Percentiles rank a stretch among this genome's conserved stretches.
These are phyloP conservation scores for Sceloporus tristichus DNA, from an alignment of 2,113 vertebrate genomes.

Conservation along the genomic window DNA sequence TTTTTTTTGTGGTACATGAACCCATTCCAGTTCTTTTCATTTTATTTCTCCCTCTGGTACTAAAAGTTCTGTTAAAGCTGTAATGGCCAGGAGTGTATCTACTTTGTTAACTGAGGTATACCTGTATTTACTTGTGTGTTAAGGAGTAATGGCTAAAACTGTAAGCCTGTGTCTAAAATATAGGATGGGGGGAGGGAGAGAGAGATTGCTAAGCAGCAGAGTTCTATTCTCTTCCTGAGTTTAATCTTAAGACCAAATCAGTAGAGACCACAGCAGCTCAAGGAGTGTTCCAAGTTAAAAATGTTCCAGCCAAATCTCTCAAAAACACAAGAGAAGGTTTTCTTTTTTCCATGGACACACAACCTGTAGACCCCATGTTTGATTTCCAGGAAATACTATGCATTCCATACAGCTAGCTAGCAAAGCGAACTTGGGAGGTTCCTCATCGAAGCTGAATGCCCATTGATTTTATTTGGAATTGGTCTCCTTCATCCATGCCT, in stretches of 20 bases:
- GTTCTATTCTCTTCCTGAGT: not conserved
- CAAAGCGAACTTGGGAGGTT: not conserved
- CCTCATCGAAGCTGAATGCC: not conserved
- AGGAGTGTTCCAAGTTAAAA: not conserved
- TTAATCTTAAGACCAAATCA: not conserved
- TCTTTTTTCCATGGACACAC: not conserved
- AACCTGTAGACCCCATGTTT: not conserved
- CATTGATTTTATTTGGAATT: constrained; percentile 7
- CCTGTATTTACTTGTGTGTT: not conserved
- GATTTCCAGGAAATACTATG: constrained; percentile 27
- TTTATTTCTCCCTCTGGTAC: no score
- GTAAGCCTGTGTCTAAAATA: not conserved
- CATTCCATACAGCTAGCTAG: constrained; percentile 9
- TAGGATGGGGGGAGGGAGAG: not conserved
- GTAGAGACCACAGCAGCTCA: not conserved
- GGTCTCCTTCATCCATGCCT: not conserved
- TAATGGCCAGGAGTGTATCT: no score
- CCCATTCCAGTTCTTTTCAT: no score
- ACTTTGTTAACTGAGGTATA: not conserved
- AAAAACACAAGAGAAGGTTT: not conserved
- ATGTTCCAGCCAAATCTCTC: not conserved
- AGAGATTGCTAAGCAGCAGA: not conserved
- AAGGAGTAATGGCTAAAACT: not conserved
- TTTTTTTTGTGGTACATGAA: no score
- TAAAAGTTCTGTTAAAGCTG: no score